Base-by-base conservation (phyloP, 1,140 invertebrate species). In the Laupala kohalensis region DNA sequence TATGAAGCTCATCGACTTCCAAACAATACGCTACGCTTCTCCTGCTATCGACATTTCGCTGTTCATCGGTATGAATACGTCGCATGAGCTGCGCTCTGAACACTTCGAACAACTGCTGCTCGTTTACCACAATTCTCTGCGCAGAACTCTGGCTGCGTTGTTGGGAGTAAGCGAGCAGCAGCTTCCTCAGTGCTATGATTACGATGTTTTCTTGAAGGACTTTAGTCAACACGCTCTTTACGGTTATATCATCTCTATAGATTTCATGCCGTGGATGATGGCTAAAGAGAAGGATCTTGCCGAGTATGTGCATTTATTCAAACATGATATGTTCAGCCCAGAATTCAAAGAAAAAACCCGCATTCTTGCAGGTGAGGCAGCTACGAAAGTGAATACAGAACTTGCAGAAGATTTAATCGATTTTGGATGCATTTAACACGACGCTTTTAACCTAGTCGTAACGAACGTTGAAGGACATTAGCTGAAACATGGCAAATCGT, bases 221-320 rank as follows among this genome's bases (percentile, higher is more conserved):
- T 81, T 79, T 25, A 77, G 71, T 15, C 29, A 19, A 27, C 73
- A 73, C 27, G 77, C 74, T 2, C 53, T 82, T 3, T 78, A 80
- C 28, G 81, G 79, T 5, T 83, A 76, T 63, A 6, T 76, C 0
- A 74, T 78, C 4, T 72, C 77, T 2, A 67, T 73, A 0, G 82
- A 78, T 69, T 83, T 78, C 63, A 24, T 80, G 24, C 70, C 76
- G 19, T 53, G 37, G 37, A 53, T 53, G 37, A 13, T 53, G 9
- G 9, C 37, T 9, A 19, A 53, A 4, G 37, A 19, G 19, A 19
- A 53, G 1, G 37, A 53, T 9, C 19, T 53, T 19, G 19, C 9
- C 1, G 37, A 53, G 19, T 53, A 13, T 53, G 19, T 53, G 37
- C 1, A 53, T 13, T 53, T 53, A 53, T n/a, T n/a, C n/a, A n/a